phyloP scores from a whole-genome alignment of 2,888 invertebrate species.

The Macropis europaea region DNA sequence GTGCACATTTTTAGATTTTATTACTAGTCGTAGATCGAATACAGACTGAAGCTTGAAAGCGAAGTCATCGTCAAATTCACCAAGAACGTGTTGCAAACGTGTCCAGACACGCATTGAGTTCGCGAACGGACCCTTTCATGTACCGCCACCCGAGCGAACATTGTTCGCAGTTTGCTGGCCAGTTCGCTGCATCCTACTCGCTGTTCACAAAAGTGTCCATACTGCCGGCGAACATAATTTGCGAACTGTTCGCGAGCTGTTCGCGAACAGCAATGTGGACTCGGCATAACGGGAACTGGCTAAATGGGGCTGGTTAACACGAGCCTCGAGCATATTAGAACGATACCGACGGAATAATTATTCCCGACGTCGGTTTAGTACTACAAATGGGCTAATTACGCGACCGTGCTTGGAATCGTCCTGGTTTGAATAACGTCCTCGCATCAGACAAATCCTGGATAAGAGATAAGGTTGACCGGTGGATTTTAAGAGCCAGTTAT shows the following conservation, averaged over 20 bases:
- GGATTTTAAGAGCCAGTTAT: neutral
- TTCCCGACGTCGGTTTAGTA: neutral
- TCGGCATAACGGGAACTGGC: neutral
- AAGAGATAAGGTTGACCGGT: neutral
- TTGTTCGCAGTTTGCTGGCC: too few species aligned
- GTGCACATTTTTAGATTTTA: too few species aligned
- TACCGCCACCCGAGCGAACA: too few species aligned
- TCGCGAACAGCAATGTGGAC: neutral
- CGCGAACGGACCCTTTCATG: too few species aligned
- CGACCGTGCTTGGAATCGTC: neutral
- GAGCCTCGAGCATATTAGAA: neutral
- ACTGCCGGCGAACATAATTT: neutral
- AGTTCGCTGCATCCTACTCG: too few species aligned
- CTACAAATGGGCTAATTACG: slow-evolving; percentile 10
- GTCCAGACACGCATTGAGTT: too few species aligned
- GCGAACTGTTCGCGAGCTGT: neutral
- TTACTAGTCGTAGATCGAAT: too few species aligned
- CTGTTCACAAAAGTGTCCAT: too few species aligned
- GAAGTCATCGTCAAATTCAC: too few species aligned
- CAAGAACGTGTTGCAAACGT: too few species aligned
- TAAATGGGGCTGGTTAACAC: neutral
- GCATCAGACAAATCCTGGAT: neutral
- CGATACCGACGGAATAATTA: slow-evolving; percentile 3
- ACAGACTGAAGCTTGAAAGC: too few species aligned
- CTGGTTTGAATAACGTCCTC: neutral